Conservation (phyloP, 2,113 vertebrate genomes). For the Pelmatolapia mariae region DNA sequence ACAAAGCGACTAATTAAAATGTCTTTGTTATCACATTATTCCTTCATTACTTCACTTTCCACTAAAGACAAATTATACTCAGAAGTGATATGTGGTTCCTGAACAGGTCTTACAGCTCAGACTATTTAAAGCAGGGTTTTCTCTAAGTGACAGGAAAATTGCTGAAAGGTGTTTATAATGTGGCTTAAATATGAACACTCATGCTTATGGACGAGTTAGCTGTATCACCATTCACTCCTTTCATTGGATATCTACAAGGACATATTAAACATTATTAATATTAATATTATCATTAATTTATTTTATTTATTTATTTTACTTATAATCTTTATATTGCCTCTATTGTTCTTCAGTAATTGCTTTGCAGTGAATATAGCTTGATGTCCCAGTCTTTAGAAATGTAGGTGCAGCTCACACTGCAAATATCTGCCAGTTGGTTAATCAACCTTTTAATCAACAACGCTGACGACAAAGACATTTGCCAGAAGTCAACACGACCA, state of each 20-base stretch:
- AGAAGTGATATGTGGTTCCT: neutral
- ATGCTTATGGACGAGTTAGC: accelerated
- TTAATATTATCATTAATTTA: neutral
- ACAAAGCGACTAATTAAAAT: neutral
- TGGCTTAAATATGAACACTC: neutral
- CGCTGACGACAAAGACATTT: neutral
- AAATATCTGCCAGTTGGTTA: neutral
- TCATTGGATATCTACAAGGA: neutral
- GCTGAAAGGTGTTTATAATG: neutral
- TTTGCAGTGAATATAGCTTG: neutral
- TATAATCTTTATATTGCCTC: neutral
- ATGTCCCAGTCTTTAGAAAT: neutral
- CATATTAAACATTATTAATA: neutral
- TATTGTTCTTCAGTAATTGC: neutral
- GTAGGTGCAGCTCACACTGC: neutral
- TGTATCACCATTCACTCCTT: neutral
- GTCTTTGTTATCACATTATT: neutral
- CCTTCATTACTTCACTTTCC: neutral
- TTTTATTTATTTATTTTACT: neutral
- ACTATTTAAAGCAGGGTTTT: neutral
- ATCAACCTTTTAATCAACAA: neutral
- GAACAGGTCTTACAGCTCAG: neutral
- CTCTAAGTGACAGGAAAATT: neutral
- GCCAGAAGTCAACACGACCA: neutral
- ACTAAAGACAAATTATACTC: neutral